These are phyloP conservation scores for Fistularia tabacaria DNA, from an alignment of 2,797 vertebrate genomes.

Conservation along the genomic window DNA sequence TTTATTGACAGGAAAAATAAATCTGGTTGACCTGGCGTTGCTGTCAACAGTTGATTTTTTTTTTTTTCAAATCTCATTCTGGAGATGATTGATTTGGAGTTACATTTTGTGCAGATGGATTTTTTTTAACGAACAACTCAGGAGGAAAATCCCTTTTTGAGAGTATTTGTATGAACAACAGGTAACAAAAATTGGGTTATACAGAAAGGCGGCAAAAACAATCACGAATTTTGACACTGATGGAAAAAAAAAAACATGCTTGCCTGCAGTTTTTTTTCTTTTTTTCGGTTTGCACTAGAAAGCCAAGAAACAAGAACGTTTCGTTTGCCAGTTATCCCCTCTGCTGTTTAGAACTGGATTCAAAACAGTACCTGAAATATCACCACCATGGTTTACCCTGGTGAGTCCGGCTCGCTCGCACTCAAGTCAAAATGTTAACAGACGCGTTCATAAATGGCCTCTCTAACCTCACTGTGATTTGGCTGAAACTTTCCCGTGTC, in stretches of 20 bases:
- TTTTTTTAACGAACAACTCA: no score
- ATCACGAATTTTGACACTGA: slow-evolving; percentile 43
- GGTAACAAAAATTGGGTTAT: slow-evolving; percentile 19
- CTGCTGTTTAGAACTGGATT: slow-evolving; percentile 52
- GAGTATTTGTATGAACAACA: no score
- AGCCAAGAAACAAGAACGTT: slow-evolving; percentile 27
- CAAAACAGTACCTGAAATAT: slow-evolving; percentile 58
- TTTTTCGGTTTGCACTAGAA: slow-evolving; percentile 38
- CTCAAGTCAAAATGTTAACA: slow-evolving; percentile 41
- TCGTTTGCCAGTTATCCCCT: slow-evolving; percentile 41
- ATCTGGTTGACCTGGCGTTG: no score
- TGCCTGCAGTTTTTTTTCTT: slow-evolving; percentile 17
- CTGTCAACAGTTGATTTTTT: no score
- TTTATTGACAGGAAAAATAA: no score
- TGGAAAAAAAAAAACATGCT: slow-evolving; percentile 45
- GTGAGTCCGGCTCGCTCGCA: slow-evolving; percentile 34
- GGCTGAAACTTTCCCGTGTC: no score
- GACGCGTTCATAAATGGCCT: slow-evolving; percentile 50
- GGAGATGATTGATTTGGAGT: no score
- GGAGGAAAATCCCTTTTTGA: no score
- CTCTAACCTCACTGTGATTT: slow-evolving; percentile 53
- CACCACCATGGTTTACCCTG: slow-evolving; percentile 39
- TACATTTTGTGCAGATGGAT: no score
- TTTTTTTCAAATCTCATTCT: no score
- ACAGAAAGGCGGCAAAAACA: slow-evolving; percentile 21